phyloP scores from a whole-genome alignment of 1,140 invertebrate species.

The Zeugodacus cucurbitae region DNA sequence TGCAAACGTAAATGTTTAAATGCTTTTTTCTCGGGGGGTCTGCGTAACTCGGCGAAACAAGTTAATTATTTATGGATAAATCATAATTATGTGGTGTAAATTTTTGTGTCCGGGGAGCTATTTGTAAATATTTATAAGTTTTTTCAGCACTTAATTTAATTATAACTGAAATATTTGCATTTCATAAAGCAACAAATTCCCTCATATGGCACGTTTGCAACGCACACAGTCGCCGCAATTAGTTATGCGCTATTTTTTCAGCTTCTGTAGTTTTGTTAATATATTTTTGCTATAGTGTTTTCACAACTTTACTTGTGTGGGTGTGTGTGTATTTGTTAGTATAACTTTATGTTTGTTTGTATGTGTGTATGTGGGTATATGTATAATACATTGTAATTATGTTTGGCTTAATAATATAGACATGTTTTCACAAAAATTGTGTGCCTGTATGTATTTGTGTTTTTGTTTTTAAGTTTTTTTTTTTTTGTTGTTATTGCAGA shows the following conservation, averaged over 20 bases:
- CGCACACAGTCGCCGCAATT: background rate
- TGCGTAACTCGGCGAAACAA: background rate
- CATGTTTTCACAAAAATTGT: background rate
- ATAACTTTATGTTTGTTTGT: background rate
- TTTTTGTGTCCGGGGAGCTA: background rate
- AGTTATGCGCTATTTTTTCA: background rate
- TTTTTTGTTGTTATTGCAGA: background rate
- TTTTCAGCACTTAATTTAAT: conserved; percentile 8
- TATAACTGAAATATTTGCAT: conserved; percentile 8
- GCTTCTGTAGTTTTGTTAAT: background rate
- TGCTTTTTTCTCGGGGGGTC: background rate
- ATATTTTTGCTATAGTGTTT: background rate
- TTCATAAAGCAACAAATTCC: background rate
- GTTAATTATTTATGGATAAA: conserved; percentile 20
- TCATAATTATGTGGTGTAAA: conserved; percentile 16
- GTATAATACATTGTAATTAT: background rate
- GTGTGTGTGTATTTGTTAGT: background rate
- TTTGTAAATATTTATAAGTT: conserved; percentile 14
- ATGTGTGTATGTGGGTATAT: background rate
- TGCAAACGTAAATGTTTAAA: background rate
- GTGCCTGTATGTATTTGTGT: background rate
- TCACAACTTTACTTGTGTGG: background rate
- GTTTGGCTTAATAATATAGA: background rate
- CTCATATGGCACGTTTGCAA: background rate
- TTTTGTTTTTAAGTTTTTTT: background rate